phyloP scores from a whole-genome alignment of 2,113 vertebrate genomes.

The Zosterops hypoxanthus region DNA sequence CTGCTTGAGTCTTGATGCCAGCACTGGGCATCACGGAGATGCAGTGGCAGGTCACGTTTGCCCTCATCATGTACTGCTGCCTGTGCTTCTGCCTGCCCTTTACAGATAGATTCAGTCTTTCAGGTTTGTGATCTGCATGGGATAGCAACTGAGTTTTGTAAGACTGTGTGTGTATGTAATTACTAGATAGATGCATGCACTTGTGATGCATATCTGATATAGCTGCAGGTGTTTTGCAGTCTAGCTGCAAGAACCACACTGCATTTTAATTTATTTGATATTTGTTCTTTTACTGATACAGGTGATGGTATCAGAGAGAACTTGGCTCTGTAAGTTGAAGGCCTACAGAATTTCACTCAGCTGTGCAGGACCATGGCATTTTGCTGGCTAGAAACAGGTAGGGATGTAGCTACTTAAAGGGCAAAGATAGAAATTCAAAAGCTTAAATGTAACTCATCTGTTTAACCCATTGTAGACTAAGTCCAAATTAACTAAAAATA shows the following conservation, averaged over 20 bases:
- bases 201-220: not conserved
- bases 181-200: not conserved
- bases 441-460: not conserved
- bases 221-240: not conserved
- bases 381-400: not conserved
- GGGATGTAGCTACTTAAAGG: not conserved
- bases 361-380: not conserved
- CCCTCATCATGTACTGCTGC: not conserved
- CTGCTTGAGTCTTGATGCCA: not conserved
- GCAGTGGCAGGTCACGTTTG: accelerated
- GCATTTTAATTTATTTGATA: not conserved
- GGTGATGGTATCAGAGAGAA: not conserved
- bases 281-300: not conserved
- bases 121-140: not conserved
- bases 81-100: not conserved
- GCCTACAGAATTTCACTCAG: not conserved
- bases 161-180: not conserved
- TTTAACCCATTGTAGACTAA: not conserved
- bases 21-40: accelerated
- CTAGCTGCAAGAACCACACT: not conserved
- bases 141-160: not conserved
- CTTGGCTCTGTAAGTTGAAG: not conserved
- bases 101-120: not conserved
- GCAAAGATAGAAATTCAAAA: not conserved
- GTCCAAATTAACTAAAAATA: not conserved